Evolutionary conservation across 2,888 invertebrate species (phyloP).

Genomic region (Osedax fenrisi): DNA sequence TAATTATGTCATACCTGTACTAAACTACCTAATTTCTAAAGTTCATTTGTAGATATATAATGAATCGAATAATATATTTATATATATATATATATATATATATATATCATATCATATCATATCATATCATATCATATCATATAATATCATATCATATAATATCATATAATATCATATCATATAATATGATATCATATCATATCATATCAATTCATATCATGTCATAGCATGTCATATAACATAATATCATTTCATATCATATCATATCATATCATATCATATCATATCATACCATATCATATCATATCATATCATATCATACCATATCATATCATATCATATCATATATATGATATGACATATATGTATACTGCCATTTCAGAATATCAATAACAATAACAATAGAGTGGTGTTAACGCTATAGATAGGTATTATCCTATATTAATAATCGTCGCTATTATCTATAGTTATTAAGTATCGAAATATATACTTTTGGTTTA

Average conservation of each 20-base stretch:
- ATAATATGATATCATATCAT: not conserved
- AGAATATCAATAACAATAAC: too few species aligned
- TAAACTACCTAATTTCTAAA: too few species aligned
- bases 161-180: not conserved
- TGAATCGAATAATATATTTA: too few species aligned
- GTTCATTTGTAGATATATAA: too few species aligned
- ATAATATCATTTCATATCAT: not conserved
- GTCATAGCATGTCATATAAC: not conserved
- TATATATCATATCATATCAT: not conserved
- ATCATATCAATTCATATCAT: not conserved
- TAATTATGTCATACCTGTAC: too few species aligned
- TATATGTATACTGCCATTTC: too few species aligned
- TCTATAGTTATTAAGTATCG: too few species aligned
- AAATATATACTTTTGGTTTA: too few species aligned
- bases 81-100: too few species aligned
- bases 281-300: not conserved
- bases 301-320: not conserved
- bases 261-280: not conserved
- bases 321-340: not conserved
- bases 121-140: not conserved
- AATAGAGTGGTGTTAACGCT: too few species aligned
- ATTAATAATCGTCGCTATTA: too few species aligned
- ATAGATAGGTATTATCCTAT: too few species aligned
- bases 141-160: not conserved
- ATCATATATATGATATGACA: not conserved